Evolutionary conservation across 1,140 invertebrate genomes (phyloP).

Genomic region (Liolophura sinensis): DNA sequence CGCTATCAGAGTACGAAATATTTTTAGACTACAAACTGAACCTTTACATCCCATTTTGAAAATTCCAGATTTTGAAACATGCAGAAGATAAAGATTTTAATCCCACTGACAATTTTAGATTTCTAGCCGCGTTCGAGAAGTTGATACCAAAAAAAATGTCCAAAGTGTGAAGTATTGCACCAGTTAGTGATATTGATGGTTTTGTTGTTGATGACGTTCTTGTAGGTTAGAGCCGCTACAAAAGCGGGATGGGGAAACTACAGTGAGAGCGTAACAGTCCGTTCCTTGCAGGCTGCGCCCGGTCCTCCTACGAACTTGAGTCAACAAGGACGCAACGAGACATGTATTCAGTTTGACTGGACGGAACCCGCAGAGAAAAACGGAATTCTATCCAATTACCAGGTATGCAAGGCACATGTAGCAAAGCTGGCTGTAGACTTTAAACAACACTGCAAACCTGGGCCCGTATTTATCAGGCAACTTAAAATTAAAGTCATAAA

Average conservation of each 20-base stretch:
- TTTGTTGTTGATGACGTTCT: slow-evolving; percentile 5
- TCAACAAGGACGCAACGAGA: slow-evolving; percentile 20
- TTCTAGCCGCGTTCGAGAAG: neutral
- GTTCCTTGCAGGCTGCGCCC: slow-evolving; percentile 31
- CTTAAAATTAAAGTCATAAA: neutral
- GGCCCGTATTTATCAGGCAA: no score
- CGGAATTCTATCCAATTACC: slow-evolving; percentile 31
- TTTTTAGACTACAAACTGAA: no score
- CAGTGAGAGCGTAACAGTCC: slow-evolving; percentile 11
- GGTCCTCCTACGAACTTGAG: slow-evolving; percentile 19
- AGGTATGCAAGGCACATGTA: slow-evolving; percentile 12
- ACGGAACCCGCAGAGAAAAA: slow-evolving; percentile 20
- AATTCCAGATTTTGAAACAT: neutral
- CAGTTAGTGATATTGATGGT: neutral
- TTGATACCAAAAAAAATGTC: neutral
- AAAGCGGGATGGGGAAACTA: slow-evolving; percentile 26
- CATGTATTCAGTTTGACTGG: slow-evolving; percentile 44
- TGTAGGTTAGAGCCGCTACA: slow-evolving; percentile 40
- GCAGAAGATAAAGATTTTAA: neutral
- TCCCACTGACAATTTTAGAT: slow-evolving; percentile 1
- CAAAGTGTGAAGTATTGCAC: neutral
- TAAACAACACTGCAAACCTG: neutral
- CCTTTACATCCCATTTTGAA: neutral
- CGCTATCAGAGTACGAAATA: slow-evolving; percentile 39
- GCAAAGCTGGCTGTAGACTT: neutral